Evolutionary conservation across 2,113 vertebrate species (phyloP).

Genomic region (Progne subis): DNA sequence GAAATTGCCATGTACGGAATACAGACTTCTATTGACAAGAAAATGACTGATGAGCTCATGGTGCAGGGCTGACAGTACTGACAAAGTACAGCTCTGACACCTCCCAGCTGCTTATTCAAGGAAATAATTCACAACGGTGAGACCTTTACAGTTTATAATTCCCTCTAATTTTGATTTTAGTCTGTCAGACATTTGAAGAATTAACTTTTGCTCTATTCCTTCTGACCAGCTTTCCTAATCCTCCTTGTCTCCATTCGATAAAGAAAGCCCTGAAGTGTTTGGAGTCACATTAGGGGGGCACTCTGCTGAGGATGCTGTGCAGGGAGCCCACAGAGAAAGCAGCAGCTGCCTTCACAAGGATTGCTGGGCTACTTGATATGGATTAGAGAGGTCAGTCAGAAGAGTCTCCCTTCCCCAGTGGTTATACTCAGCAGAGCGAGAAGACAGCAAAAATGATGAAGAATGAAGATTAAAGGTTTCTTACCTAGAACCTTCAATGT

Average conservation of each 20-base stretch:
- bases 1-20: background rate
- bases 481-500: background rate
- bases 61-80: background rate
- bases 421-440: background rate
- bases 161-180: background rate
- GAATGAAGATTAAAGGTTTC: background rate
- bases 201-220: background rate
- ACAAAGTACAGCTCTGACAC: background rate
- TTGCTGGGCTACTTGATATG: rapidly evolving
- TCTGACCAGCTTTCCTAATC: background rate
- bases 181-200: background rate
- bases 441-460: background rate
- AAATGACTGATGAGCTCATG: background rate
- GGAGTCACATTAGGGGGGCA: rapidly evolving
- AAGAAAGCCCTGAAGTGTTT: background rate
- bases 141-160: background rate
- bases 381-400: background rate
- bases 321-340: background rate
- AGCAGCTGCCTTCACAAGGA: background rate
- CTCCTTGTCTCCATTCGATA: background rate
- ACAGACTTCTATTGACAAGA: background rate
- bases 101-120: background rate
- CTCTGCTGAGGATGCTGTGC: rapidly evolving
- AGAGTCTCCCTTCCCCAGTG: background rate
- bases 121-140: background rate